These are phyloP conservation scores for Apotomis betuletana DNA, from an alignment of 2,888 invertebrate species.

Conservation along the genomic window DNA sequence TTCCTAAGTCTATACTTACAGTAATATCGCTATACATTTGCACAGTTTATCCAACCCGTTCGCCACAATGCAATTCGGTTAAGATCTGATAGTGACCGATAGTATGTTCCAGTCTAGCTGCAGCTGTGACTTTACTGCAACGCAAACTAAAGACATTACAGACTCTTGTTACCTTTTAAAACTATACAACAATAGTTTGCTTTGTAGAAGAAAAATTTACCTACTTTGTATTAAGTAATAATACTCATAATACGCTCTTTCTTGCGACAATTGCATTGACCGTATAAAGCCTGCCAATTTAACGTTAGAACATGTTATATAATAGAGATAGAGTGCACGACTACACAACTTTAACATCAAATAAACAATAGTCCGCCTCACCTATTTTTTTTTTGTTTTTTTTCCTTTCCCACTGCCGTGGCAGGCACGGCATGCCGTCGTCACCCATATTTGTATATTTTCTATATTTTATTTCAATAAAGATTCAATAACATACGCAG, in stretches of 20 bases:
- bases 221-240: not conserved
- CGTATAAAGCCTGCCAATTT: too few relatives aligned
- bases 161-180: not conserved
- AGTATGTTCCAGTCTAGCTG: slow-evolving; percentile 27
- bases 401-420: too few relatives aligned
- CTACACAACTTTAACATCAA: slow-evolving; percentile 13
- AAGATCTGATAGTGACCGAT: slow-evolving; percentile 35
- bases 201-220: not conserved
- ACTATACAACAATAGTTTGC: not conserved
- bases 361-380: not conserved
- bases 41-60: slow-evolving; percentile 50
- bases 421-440: too few relatives aligned
- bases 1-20: slow-evolving; percentile 42
- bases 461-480: too few relatives aligned
- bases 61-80: slow-evolving; percentile 58
- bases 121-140: slow-evolving; percentile 18
- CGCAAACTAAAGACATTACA: not conserved
- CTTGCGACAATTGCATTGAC: too few relatives aligned
- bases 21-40: slow-evolving; percentile 37
- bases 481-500: too few relatives aligned
- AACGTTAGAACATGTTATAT: slow-evolving; percentile 1
- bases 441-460: too few relatives aligned
- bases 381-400: too few relatives aligned
- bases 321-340: not conserved
- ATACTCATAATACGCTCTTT: not conserved